phyloP scores from a whole-genome alignment of 35 echinoderm and acorn worm genomes.

The Ptychodera flava region DNA sequence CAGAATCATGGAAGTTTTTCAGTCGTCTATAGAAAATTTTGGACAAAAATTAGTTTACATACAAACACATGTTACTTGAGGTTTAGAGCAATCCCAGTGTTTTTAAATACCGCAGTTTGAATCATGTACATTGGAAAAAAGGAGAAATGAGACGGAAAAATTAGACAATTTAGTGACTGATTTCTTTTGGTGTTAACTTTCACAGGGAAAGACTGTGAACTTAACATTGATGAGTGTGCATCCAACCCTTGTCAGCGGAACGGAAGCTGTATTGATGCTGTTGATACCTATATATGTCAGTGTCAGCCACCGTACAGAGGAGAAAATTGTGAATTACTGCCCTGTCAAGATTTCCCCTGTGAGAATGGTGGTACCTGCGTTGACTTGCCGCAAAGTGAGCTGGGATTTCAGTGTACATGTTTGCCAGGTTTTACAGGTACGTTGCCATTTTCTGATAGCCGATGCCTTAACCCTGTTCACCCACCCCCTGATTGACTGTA shows the following conservation, averaged over 20 bases:
- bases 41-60: no score
- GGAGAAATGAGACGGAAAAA: no score
- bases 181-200: no score
- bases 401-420: slow-evolving; percentile 56
- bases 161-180: no score
- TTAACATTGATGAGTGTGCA: slow-evolving; percentile 54
- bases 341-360: slow-evolving; percentile 59
- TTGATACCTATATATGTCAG: slow-evolving; percentile 55
- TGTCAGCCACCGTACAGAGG: slow-evolving; percentile 55
- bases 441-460: not conserved
- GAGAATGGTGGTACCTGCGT: slow-evolving; percentile 67
- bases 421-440: slow-evolving; percentile 60
- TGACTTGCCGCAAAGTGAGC: slow-evolving; percentile 20
- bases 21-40: no score
- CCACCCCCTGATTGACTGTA: no score
- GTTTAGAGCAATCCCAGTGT: no score
- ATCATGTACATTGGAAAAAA: no score
- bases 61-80: no score
- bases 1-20: no score
- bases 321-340: slow-evolving; percentile 48
- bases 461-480: no score
- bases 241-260: slow-evolving; percentile 39
- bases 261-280: slow-evolving; percentile 41
- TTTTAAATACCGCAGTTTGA: no score
- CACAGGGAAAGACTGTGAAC: slow-evolving; percentile 46